Percentiles rank a stretch among this genome's conserved stretches.
phyloP scores from a whole-genome alignment of 1,140 invertebrate genomes.

The Arctopsyche grandis region DNA sequence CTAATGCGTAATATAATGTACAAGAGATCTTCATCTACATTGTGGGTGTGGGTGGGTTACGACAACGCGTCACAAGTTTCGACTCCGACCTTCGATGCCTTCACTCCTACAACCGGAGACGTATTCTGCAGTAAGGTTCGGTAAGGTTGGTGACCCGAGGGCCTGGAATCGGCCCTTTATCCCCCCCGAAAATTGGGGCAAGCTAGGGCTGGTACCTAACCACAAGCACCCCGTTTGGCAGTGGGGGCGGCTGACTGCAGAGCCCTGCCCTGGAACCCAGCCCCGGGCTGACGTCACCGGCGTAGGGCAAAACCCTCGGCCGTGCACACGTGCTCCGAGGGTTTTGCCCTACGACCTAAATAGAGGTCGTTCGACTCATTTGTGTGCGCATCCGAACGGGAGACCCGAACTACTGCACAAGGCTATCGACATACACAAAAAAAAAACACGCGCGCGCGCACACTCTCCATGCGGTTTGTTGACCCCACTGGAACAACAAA shows the following conservation, averaged over 20 bases:
- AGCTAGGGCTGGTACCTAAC: conserved; percentile 22
- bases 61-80: not conserved
- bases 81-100: not conserved
- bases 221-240: conserved; percentile 37
- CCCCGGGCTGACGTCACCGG: conserved; percentile 38
- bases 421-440: conserved; percentile 14
- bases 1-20: too few species aligned
- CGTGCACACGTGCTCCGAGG: conserved; percentile 41
- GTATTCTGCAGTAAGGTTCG: too few species aligned
- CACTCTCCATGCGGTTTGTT: not conserved
- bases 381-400: conserved; percentile 51
- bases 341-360: conserved; percentile 54
- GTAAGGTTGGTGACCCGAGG: too few species aligned
- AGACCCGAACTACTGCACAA: conserved; percentile 35
- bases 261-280: not conserved
- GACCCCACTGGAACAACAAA: conserved; percentile 3
- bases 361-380: conserved; percentile 53
- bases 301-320: too few species aligned
- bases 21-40: too few species aligned
- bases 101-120: not conserved
- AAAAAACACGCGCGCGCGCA: not conserved
- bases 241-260: conserved; percentile 16
- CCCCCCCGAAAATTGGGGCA: not conserved
- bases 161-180: too few species aligned
- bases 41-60: not conserved